Base-by-base conservation (phyloP, 92 coral and sea anemone genomes). In the Epizoanthus scotinus region DNA sequence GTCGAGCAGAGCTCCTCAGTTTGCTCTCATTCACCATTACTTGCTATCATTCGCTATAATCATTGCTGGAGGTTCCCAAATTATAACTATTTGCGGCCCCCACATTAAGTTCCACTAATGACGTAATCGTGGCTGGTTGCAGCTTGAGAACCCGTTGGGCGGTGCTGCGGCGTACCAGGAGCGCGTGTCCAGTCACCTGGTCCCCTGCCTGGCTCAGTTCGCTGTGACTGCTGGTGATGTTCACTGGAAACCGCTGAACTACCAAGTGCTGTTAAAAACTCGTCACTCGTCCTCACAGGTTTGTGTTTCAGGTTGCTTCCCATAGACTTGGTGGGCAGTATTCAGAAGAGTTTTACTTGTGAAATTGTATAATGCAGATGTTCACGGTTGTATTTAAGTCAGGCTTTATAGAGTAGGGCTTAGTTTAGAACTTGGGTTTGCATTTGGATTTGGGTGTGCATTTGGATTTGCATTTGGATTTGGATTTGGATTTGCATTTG, bases 201-300 rank as follows among this genome's bases (percentile, higher is more conserved):
- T 89, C 20, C 99, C 98, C 2, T 95, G 99, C 81, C 83, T 95
- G 28, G 95, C 96, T 8, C 99, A 93, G 83, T 91, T 95, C 29
- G 98, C 99, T 24, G 99, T 93, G 81, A 96, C 99, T 65, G 89
- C 99, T 66, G 99, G 99, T 66, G 99, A 95, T 53, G 86, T 90
- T 0, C 92, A 89, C 82, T 95, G 99, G 99, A 95, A 95, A 63
- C 87, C 94, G 8, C 79, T 95, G 64, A 95, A 95, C 88, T 89
- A 95, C 69, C 96, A 95, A 65, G 94, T 95, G 71, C 86, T 94
- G 31, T 91, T 95, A 19, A 95, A 95, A 78, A 95, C 99, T 57
- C 90, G 99, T 18, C 94, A 95, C 81, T 81, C 94, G 9, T 95
- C 98, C 47, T 71, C 99, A 69, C 88, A 85, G 94, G 98, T 95